Percentiles rank a stretch among this genome's conserved stretches.
Evolutionary conservation across 2,797 vertebrate genomes (phyloP).

Genomic region (Falco columbarius): DNA sequence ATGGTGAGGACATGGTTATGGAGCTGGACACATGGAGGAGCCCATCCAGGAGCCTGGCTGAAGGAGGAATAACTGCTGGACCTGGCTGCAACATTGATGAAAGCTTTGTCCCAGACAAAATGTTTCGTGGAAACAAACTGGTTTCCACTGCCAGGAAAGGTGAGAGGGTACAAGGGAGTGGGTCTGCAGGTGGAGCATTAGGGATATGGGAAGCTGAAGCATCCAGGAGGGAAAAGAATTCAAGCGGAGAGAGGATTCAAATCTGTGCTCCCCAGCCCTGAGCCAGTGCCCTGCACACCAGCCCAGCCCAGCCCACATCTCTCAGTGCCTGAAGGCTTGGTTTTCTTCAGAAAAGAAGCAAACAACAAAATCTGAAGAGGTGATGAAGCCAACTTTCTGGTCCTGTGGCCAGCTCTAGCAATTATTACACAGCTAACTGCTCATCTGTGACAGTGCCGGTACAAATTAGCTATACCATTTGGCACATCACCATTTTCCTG

Average conservation of each 20-base stretch:
- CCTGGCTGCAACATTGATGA: neutral
- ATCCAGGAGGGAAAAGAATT: neutral
- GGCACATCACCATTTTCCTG: neutral
- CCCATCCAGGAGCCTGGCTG: neutral
- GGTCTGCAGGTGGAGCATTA: constrained; percentile 8
- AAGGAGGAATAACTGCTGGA: neutral
- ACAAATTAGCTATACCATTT: neutral
- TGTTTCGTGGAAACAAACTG: constrained; percentile 15
- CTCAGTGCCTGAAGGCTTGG: neutral
- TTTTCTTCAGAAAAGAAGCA: neutral
- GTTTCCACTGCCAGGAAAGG: constrained; percentile 38
- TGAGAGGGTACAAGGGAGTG: constrained; percentile 20
- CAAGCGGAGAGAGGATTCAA: neutral
- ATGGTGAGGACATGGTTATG: rapidly evolving
- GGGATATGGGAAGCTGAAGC: neutral
- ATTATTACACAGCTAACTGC: constrained; percentile 2
- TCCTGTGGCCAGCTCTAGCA: neutral
- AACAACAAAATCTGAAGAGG: neutral
- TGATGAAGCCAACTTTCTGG: neutral
- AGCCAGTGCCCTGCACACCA: neutral
- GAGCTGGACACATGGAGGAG: neutral
- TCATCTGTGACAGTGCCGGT: neutral
- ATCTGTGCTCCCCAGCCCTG: neutral
- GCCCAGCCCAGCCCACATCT: neutral
- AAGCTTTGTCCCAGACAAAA: constrained; percentile 9